Percentiles rank a stretch among this genome's conserved stretches.
These are phyloP conservation scores for Naja naja DNA, from an alignment of 2,113 vertebrate genomes.

Conservation along the genomic window DNA sequence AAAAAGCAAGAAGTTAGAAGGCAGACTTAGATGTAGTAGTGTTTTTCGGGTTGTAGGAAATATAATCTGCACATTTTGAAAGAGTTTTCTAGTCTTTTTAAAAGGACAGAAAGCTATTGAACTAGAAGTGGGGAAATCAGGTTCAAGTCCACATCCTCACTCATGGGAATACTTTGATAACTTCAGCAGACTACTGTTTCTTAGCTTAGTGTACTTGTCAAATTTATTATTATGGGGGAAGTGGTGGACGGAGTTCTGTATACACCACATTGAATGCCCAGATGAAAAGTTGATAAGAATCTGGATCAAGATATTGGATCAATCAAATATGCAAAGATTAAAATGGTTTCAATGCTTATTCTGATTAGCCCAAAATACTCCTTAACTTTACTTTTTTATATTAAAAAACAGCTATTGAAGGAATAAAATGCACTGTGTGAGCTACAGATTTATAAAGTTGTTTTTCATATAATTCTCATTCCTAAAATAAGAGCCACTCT, in stretches of 20 bases:
- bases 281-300: neutral
- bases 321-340: too few species aligned
- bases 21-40: neutral
- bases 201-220: neutral
- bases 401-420: neutral
- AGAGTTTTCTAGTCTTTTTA: neutral
- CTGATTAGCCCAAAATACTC: too few species aligned
- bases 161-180: neutral
- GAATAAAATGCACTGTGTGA: neutral
- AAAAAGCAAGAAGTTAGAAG: neutral
- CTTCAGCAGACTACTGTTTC: neutral
- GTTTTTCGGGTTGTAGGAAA: neutral
- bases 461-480: neutral
- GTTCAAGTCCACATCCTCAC: neutral
- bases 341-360: too few species aligned
- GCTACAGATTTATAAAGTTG: neutral
- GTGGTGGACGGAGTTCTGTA: neutral
- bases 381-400: too few species aligned
- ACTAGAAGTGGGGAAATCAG: neutral
- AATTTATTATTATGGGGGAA: neutral
- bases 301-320: too few species aligned
- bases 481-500: neutral
- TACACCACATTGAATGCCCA: neutral
- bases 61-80: neutral
- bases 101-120: neutral